phyloP scores from a whole-genome alignment of 2,888 invertebrate genomes.

The Merodon equestris region DNA sequence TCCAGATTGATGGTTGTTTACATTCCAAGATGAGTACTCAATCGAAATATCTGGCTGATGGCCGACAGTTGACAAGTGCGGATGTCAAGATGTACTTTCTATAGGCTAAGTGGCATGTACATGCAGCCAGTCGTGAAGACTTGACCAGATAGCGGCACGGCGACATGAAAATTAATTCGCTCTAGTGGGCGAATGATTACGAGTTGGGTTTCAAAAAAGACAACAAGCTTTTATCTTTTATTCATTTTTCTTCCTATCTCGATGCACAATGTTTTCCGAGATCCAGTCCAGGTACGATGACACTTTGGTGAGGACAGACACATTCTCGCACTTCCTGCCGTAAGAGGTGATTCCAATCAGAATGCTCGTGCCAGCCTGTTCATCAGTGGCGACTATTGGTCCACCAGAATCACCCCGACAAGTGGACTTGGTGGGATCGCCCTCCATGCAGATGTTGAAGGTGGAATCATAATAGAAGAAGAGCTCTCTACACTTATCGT shows the following conservation, averaged over 20 bases:
- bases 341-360: slow-evolving; percentile 77
- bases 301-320: slow-evolving; percentile 77
- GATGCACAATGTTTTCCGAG: slow-evolving; percentile 72
- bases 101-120: no score
- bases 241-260: no score
- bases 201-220: no score
- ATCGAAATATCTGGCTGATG: no score
- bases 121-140: no score
- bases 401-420: slow-evolving; percentile 80
- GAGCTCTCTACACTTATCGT: slow-evolving; percentile 31
- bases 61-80: no score
- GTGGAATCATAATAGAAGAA: slow-evolving; percentile 51
- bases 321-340: slow-evolving; percentile 76
- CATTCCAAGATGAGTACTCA: background rate
- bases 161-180: no score
- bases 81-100: no score
- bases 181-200: no score
- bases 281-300: slow-evolving; percentile 77
- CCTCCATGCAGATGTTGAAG: slow-evolving; percentile 59
- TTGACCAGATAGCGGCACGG: no score
- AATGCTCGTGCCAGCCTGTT: slow-evolving; percentile 73
- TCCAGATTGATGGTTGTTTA: slow-evolving; percentile 27
- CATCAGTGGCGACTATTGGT: slow-evolving; percentile 75
- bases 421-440: slow-evolving; percentile 75
- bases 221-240: no score